A percentile compares a stretch with the other conserved stretches of the same genome.
Evolutionary conservation across 2,888 invertebrate genomes (phyloP).

Genomic region (Hartigia nigra): DNA sequence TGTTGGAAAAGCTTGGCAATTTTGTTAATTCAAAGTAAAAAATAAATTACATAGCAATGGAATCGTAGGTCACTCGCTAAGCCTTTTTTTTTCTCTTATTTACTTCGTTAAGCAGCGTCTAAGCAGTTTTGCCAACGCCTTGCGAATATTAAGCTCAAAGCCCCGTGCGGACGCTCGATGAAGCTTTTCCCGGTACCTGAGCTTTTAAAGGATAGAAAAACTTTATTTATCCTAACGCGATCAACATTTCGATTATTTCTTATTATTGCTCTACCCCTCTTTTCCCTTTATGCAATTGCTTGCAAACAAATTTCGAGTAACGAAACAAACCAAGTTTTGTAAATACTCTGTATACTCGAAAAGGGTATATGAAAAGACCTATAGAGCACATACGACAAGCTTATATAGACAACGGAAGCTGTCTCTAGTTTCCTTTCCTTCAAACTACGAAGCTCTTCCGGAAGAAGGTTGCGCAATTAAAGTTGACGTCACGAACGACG

Average conservation of each 20-base stretch:
- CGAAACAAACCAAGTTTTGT: too few species aligned
- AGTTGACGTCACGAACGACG: background rate
- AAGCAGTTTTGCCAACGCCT: background rate
- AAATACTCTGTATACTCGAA: background rate
- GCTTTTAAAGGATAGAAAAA: slow-evolving; percentile 12
- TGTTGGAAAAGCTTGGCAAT: background rate
- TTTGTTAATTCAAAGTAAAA: background rate
- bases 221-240: background rate
- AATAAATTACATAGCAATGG: slow-evolving; percentile 6
- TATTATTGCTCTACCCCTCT: background rate
- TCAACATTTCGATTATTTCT: background rate
- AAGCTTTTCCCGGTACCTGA: slow-evolving; percentile 13
- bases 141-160: slow-evolving; percentile 7
- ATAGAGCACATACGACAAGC: background rate
- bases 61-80: slow-evolving; percentile 9
- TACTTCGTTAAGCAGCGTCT: background rate
- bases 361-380: background rate
- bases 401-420: background rate
- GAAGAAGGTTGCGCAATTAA: background rate
- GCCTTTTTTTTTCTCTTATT: slow-evolving; percentile 6
- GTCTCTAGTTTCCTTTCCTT: background rate
- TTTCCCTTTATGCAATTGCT: too few species aligned
- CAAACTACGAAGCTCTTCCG: background rate
- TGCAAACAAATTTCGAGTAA: too few species aligned
- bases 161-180: background rate